Base-by-base conservation (phyloP, 1,140 invertebrate species). In the Lordiphosa collinella region DNA sequence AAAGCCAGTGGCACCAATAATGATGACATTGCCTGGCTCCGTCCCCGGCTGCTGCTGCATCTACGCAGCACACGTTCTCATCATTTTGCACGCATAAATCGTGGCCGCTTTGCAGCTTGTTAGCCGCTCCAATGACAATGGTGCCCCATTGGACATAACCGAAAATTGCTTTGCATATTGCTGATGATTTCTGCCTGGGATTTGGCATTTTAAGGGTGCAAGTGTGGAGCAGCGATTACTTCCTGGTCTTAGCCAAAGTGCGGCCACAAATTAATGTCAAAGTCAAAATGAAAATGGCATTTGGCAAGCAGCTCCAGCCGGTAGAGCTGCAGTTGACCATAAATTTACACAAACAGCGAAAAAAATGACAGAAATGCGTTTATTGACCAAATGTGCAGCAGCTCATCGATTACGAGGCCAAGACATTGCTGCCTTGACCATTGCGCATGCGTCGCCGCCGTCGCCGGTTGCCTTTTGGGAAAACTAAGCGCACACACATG, bases 311-410 rank as follows among this genome's bases (percentile, higher is more conserved):
- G 43, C 35, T 31, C 1, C 34, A 48, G 61, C 32, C 18, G 18
- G 18, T 22, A 22, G 22, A 25, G 8, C 6, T 46, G 40, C 16
- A 9, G n/a, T 11, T 35, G 43, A 68, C 78, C 72, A 82, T 82
- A 82, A 82, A 82, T 82, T 82, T 68, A 46, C 51, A 32, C 47
- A 59, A 59, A 49, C 60, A 57, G 64, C 64, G 48, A 69, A 61
- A 75, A 63, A 82, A 82, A 82, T 82, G 78, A 82, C 78, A 82
- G 78, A 78, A 84, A 82, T 82, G 78, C 78, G 78, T 84, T 82
- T 82, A 82, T 84, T 82, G 78, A 84, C 78, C 78, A 82, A 84
- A 82, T 84, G 78, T 58, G 76, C 76, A 84, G 67, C 53, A 70
- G 59, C 79, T 72, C 78, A 82, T 82, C 78, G 78, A 84, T 82